Conservation (phyloP, 2,797 vertebrate genomes). For the Rhinoraja longicauda region DNA sequence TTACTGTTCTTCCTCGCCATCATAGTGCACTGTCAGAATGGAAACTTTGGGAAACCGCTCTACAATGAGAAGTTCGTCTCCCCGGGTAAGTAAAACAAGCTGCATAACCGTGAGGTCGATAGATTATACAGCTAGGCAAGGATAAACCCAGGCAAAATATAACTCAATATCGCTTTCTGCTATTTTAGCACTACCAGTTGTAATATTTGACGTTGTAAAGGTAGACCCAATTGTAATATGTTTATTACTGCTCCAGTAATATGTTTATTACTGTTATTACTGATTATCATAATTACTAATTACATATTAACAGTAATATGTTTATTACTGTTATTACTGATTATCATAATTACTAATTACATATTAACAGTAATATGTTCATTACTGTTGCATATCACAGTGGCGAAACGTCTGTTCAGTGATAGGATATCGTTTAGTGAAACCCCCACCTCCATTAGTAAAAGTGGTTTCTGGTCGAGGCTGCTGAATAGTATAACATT, state of each 20-base stretch:
- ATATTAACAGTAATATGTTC: no score
- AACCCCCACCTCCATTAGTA: background rate
- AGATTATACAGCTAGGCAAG: background rate
- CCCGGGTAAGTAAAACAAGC: background rate
- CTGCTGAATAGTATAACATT: background rate
- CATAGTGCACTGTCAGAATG: constrained; percentile 48
- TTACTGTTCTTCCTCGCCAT: constrained; percentile 52
- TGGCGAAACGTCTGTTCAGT: background rate
- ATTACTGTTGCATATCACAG: no score
- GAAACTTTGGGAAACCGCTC: constrained; percentile 44
- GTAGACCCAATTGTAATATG: background rate
- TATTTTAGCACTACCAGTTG: background rate
- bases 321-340: no score
- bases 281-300: no score
- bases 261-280: no score
- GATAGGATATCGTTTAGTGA: background rate
- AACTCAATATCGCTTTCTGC: background rate
- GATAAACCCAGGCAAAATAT: background rate
- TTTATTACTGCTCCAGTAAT: background rate
- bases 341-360: no score
- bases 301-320: no score
- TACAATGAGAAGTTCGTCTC: background rate
- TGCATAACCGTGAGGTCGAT: background rate
- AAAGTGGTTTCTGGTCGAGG: background rate
- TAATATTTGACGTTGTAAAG: background rate